Evolutionary conservation across 2,797 vertebrate species (phyloP), one percentile per base, ranked within the genome.

Genomic region (Sebastes oblongus): DNA sequence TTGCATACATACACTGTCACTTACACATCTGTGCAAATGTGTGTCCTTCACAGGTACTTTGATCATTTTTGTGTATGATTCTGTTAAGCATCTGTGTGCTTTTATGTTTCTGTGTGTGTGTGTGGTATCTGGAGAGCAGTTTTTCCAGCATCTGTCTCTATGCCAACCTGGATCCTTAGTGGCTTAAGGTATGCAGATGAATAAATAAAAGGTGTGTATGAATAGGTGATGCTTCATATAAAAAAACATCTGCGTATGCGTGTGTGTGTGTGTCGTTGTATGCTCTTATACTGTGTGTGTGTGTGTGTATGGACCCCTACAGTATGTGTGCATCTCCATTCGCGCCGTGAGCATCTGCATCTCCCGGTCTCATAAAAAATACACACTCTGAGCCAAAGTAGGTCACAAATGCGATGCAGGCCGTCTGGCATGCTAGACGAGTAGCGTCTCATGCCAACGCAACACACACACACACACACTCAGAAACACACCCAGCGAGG

Each of bases 321-420:
- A 36, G 61, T 13, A 27, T 42, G 54, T 6, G 3, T 54, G 22
- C 42, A n/a, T 78, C 56, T 78, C 13, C 66, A 42, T 77, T 67
- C 83, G 77, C 34, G 10, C 18, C 2, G 30, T 6, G 66, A 72
- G 72, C 3, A 58, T 84, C 80, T 83, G 66, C 65, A 29, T 84
- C 79, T 66, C 76, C 32, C 69, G 4, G 39, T 8, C 89, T 91
- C 87, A 89, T 90, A 22, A 90, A 91, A 91, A 88, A 92, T 90
- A 86, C 71, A 91, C 82, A 84, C 58, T 77, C 75, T 39, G 42
- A 81, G 22, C 75, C 69, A 86, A 92, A 91, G 91, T 91, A 91
- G 90, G 91, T 91, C 91, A 92, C 73, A 85, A 75, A 77, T 32
- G 34, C 11, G 16, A 83, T 59, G 87, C 73, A 30, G 85, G 78